Evolutionary conservation across 64 coral and sea anemone species (phyloP).

Genomic region (Porites australiensis): DNA sequence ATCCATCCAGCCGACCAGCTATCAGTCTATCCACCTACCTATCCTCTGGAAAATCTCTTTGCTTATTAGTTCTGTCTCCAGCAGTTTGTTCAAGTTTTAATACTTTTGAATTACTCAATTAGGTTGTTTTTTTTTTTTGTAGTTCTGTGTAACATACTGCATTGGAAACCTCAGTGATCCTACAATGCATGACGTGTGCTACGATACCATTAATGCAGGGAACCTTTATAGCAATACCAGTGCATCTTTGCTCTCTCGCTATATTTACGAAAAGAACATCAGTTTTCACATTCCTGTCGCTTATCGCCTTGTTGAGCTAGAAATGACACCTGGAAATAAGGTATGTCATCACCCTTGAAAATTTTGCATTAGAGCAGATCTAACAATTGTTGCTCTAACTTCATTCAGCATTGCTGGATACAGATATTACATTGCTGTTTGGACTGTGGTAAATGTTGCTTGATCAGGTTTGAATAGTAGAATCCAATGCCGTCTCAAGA

Average conservation of each 20-base stretch:
- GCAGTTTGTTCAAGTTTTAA: too few relatives aligned
- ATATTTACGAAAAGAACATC: background rate
- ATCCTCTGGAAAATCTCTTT: too few relatives aligned
- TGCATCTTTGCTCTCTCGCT: constrained; percentile 2
- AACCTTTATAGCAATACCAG: background rate
- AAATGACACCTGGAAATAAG: background rate
- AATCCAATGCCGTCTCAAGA: too few relatives aligned
- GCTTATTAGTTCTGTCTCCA: too few relatives aligned
- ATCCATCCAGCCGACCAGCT: too few relatives aligned
- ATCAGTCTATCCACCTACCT: too few relatives aligned
- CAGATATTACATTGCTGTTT: too few relatives aligned
- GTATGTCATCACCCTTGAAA: background rate
- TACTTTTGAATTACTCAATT: background rate
- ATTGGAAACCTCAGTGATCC: background rate
- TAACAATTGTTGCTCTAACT: too few relatives aligned
- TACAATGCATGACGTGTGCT: background rate
- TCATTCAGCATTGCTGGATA: too few relatives aligned
- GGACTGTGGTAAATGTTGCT: too few relatives aligned
- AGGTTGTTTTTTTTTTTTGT: background rate
- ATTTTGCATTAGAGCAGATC: too few relatives aligned
- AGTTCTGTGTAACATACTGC: constrained; percentile 32
- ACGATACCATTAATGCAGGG: background rate
- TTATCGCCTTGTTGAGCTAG: background rate
- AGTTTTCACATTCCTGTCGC: background rate
- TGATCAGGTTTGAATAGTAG: too few relatives aligned